These are phyloP conservation scores for Chrysopilus asiliformis DNA, from an alignment of 2,888 invertebrate species.

Conservation along the genomic window DNA sequence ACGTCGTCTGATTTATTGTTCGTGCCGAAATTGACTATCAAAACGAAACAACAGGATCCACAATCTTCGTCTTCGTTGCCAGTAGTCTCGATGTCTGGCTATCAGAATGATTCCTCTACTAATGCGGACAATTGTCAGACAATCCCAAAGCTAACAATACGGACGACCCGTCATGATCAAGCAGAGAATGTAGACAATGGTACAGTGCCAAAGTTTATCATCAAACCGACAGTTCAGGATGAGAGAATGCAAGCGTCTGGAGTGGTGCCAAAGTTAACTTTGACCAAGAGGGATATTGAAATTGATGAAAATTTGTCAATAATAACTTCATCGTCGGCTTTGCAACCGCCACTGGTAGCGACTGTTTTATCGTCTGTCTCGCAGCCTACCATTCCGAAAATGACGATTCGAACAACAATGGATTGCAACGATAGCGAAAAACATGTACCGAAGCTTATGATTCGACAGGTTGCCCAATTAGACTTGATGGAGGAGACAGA, in stretches of 20 bases:
- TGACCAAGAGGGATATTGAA: no score
- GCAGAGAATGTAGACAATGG: no score
- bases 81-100: not conserved
- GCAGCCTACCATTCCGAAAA: slow-evolving; percentile 16
- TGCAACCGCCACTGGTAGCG: not conserved
- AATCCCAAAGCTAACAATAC: slow-evolving; percentile 15
- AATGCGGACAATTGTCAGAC: no score
- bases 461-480: slow-evolving; percentile 35
- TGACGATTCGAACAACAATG: slow-evolving; percentile 15
- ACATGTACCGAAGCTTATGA: slow-evolving; percentile 36
- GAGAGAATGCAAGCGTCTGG: no score
- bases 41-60: slow-evolving; percentile 20
- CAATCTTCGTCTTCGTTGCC: not conserved
- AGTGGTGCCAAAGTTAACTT: no score
- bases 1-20: no score
- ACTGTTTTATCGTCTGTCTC: not conserved
- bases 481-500: slow-evolving; percentile 22
- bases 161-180: no score
- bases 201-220: no score
- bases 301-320: no score
- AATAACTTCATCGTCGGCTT: no score
- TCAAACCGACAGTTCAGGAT: no score
- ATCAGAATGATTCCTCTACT: no score
- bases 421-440: not conserved
- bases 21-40: slow-evolving; percentile 37